Evolutionary conservation across 1,140 invertebrate genomes (phyloP), one percentile per base, ranked within the genome.

Genomic region (Polypedilum vanderplanki): DNA sequence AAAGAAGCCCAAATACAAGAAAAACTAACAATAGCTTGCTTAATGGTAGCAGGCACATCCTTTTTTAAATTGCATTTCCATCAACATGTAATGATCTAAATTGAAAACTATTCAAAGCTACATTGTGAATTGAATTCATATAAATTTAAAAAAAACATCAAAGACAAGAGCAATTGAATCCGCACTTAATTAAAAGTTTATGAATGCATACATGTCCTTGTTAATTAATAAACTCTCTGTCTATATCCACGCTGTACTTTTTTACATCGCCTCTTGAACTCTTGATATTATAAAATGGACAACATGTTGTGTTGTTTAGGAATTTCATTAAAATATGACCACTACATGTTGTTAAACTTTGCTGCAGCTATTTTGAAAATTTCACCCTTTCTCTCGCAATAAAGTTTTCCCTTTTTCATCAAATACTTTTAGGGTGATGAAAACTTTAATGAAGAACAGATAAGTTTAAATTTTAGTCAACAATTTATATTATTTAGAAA

Each of bases 231-330:
- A 57, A 57, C 46, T 57, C n/a, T 15, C 46, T 57, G 41, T 15
- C 9, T 46, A 3, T 10, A 46, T 46, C 41, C 46, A 57, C 46
- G 3, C 0, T 57, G 46, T 12, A 57, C 12, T 57, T 57, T 57
- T n/a, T n/a, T 57, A 57, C 46, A 57, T 57, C 15, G 46, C 10
- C 46, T n/a, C 12, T 4, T 57, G 24, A 33, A 33, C 24, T 33
- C 24, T 33, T 33, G 24, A 33, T 33, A 5, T 33, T 33, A 5
- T 33, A 5, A 33, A 33, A 33, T 33, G 24, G 24, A 33, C 8
- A 12, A 57, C 10, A 57, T 57, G 46, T 57, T 57, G 41, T 46
- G 46, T 57, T 57, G 46, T 57, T n/a, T n/a, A 57, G n/a, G 46
- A 12, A 57, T 57, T 57, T 33, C 24, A 33, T 33, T 33, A 33